These are phyloP conservation scores for Leptopilina drosophilae DNA, from an alignment of 2,888 invertebrate species.

Conservation along the genomic window DNA sequence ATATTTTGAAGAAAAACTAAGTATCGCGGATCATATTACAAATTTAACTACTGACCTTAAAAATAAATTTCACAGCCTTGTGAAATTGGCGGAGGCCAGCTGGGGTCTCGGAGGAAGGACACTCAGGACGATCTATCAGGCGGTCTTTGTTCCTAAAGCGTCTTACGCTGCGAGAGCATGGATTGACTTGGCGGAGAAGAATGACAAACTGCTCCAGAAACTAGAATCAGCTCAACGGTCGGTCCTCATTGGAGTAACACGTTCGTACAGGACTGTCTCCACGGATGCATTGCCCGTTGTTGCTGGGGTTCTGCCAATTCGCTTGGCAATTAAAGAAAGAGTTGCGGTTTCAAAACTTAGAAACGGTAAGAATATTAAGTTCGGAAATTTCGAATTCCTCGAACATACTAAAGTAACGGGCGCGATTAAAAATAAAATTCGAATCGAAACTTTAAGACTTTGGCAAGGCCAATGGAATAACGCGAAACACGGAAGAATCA, in stretches of 20 bases:
- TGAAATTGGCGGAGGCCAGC: not conserved
- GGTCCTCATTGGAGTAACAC: slow-evolving; percentile 6
- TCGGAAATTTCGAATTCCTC: too few species aligned
- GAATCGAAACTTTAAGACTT: too few species aligned
- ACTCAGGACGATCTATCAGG: not conserved
- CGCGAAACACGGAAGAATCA: too few species aligned
- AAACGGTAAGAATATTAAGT: too few species aligned
- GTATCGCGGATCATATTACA: too few species aligned
- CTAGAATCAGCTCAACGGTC: not conserved
- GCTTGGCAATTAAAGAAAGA: not conserved
- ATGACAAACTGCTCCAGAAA: not conserved
- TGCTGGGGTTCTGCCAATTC: slow-evolving; percentile 36
- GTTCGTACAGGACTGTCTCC: slow-evolving; percentile 44
- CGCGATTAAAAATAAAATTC: too few species aligned
- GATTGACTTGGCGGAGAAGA: not conserved
- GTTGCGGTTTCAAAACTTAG: not conserved
- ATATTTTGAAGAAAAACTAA: too few species aligned
- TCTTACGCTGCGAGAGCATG: not conserved
- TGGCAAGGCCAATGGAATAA: too few species aligned
- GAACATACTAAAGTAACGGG: too few species aligned
- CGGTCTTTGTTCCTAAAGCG: not conserved
- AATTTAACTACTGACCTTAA: not conserved
- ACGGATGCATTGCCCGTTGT: slow-evolving; percentile 41
- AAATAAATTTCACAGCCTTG: not conserved
- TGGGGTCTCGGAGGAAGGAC: not conserved